Conservation (phyloP, 2,797 vertebrate genomes). For the Alexandromys oeconomus region DNA sequence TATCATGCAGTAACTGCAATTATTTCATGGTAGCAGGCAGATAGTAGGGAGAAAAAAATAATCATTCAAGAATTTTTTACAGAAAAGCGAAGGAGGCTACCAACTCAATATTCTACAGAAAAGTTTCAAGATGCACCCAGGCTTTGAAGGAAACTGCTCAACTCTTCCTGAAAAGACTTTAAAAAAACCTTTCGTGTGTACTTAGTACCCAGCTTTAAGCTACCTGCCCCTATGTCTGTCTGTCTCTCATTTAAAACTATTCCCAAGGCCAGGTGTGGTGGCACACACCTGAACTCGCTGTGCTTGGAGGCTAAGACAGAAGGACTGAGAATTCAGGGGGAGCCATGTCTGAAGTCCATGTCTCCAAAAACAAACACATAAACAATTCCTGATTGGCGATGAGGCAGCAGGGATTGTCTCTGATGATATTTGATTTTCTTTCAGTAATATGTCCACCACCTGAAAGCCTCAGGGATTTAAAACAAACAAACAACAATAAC, state of each 20-base stretch:
- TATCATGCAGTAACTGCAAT: background rate
- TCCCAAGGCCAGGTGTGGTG: background rate
- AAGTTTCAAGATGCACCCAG: slow-evolving; percentile 32
- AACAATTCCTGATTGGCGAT: background rate
- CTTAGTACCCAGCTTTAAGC: background rate
- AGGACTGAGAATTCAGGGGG: background rate
- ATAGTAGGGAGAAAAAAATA: background rate
- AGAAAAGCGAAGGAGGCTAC: slow-evolving; percentile 23
- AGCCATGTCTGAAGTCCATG: background rate
- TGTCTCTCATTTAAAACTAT: slow-evolving; percentile 47
- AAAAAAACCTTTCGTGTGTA: background rate
- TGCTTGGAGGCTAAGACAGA: background rate
- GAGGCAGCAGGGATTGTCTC: background rate
- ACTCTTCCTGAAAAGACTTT: slow-evolving; percentile 30
- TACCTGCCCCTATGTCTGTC: background rate
- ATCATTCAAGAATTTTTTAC: slow-evolving; percentile 14
- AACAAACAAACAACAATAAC: background rate
- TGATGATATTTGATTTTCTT: background rate
- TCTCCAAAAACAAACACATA: background rate
- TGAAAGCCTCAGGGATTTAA: slow-evolving; percentile 21
- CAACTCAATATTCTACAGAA: slow-evolving; percentile 29
- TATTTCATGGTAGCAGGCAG: background rate
- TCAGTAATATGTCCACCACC: slow-evolving; percentile 16
- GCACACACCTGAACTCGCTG: background rate
- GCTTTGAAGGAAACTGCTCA: slow-evolving; percentile 10